Evolutionary conservation across 2,113 vertebrate species (phyloP).

Genomic region (Eurypyga helias): DNA sequence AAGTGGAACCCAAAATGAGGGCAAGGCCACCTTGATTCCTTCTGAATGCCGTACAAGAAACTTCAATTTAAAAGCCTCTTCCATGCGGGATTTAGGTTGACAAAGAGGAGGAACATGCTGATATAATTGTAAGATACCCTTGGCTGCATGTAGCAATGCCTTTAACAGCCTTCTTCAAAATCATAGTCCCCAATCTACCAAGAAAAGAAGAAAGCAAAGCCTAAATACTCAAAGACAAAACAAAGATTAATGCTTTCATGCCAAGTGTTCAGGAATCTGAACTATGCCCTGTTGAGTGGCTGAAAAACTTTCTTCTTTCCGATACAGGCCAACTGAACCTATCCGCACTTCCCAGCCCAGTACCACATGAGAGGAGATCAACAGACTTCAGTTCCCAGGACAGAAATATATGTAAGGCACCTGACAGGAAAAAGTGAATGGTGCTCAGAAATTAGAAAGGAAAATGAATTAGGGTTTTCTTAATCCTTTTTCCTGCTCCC

Average conservation of each 20-base stretch:
- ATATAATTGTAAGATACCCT: neutral
- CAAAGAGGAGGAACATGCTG: neutral
- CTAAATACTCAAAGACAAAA: slow-evolving; percentile 1
- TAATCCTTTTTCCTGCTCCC: neutral
- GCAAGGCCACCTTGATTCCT: neutral
- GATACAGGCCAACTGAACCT: neutral
- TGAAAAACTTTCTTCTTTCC: neutral
- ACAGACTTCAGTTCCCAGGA: neutral
- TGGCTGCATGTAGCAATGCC: neutral
- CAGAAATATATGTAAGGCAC: neutral
- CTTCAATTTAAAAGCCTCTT: neutral
- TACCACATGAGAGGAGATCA: neutral
- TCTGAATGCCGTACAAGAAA: neutral
- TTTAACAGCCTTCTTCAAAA: neutral
- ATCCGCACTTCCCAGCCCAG: neutral
- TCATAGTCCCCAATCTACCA: neutral
- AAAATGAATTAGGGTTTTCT: neutral
- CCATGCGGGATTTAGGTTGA: neutral
- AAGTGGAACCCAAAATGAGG: neutral
- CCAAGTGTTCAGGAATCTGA: neutral
- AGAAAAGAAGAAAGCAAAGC: neutral
- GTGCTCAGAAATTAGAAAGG: neutral
- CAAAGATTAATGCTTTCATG: neutral
- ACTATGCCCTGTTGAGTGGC: neutral
- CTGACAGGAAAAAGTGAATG: neutral